Conservation (phyloP, 1,140 invertebrate species). For the Eueides isabella region DNA sequence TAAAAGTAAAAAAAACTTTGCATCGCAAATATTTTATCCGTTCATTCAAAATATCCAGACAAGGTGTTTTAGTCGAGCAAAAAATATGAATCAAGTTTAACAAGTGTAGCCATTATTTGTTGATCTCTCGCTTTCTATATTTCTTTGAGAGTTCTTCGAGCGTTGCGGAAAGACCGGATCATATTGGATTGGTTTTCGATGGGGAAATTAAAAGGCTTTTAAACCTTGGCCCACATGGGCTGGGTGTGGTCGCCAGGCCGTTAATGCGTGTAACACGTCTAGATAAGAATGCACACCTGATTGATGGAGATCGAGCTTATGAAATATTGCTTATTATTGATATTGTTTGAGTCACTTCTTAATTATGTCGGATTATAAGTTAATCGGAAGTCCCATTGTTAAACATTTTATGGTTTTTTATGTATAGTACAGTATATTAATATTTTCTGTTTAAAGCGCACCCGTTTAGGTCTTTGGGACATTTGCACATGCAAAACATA, state of each 20-base stretch:
- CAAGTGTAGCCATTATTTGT: neutral
- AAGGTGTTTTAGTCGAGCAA: constrained; percentile 33
- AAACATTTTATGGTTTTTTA: neutral
- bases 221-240: constrained; percentile 61
- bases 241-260: constrained; percentile 49
- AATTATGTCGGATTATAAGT: constrained; percentile 4
- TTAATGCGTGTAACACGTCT: constrained; percentile 33
- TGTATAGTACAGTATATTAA: no score
- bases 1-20: neutral
- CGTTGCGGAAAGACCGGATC: constrained; percentile 30
- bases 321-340: constrained; percentile 34
- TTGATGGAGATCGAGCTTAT: constrained; percentile 32
- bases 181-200: constrained; percentile 25
- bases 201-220: constrained; percentile 54
- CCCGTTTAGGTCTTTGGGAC: neutral
- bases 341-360: neutral
- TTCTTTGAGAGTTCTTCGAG: neutral
- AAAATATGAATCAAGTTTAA: constrained; percentile 35
- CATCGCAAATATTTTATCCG: constrained; percentile 1
- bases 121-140: constrained; percentile 31
- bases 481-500: neutral
- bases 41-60: constrained; percentile 26
- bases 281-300: constrained; percentile 33
- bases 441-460: neutral
- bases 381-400: neutral